phyloP scores from a whole-genome alignment of 2,888 invertebrate genomes.

The Amorpha juglandis region DNA sequence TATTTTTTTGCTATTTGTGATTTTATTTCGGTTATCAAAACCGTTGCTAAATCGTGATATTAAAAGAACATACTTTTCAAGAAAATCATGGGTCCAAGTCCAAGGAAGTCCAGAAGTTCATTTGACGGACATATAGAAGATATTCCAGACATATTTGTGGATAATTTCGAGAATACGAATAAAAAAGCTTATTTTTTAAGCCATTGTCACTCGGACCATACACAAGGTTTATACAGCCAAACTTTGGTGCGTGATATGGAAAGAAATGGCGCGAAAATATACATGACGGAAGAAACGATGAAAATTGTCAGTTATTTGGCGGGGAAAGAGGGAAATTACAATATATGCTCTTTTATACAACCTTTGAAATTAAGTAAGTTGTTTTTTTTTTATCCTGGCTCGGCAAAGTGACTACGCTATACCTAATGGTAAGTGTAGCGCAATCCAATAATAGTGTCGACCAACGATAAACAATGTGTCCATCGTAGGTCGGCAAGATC shows the following conservation, averaged over 20 bases:
- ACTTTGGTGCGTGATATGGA: slow-evolving; percentile 40
- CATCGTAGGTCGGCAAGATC: no score
- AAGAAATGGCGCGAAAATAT: slow-evolving; percentile 46
- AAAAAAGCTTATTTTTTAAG: slow-evolving; percentile 85
- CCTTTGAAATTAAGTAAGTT: slow-evolving; percentile 53
- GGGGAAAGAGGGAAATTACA: slow-evolving; percentile 26
- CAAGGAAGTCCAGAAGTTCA: slow-evolving; percentile 60
- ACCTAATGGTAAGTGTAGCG: no score
- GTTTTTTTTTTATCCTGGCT: no score
- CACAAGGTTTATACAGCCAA: slow-evolving; percentile 69
- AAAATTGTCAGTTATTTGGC: slow-evolving; percentile 50
- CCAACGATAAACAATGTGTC: no score
- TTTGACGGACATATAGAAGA: slow-evolving; percentile 85
- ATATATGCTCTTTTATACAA: slow-evolving; percentile 44
- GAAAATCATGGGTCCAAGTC: neutral
- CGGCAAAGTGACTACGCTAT: no score
- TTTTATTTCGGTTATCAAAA: no score
- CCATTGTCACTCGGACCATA: slow-evolving; percentile 87
- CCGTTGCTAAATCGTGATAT: no score
- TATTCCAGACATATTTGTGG: slow-evolving; percentile 85
- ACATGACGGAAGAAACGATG: slow-evolving; percentile 53
- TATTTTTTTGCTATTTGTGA: no score
- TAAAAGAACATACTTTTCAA: neutral
- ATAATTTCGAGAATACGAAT: slow-evolving; percentile 81
- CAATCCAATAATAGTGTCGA: no score